Evolutionary conservation across 2,888 invertebrate species (phyloP), one percentile per base, ranked within the genome.

Genomic region (Synergus itoensis): DNA sequence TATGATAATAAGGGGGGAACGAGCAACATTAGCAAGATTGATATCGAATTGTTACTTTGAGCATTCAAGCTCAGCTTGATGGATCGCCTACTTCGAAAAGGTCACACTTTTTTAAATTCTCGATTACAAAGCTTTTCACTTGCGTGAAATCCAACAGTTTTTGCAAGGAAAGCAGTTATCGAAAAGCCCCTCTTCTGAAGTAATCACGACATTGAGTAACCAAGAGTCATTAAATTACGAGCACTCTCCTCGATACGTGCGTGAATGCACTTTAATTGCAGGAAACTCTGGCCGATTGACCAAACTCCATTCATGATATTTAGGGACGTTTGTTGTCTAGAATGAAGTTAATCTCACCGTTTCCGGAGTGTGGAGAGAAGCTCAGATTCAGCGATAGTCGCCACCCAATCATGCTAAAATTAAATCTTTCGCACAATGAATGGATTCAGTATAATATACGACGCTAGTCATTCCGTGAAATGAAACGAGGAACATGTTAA

Each of bases 1-100:
- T 88, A 86, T 88, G 87, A 86, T 88, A 87, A 88, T 86, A 80
- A 85, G 85, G 73, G 77, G 76, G 62, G 63, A 69, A 77, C 81
- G 69, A 65, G 67, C 75, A 80, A 79, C 84, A 87, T 88, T 88
- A 88, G 86, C 83, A 85, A 88, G 88, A 88, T 88, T 87, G 87
- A 88, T 88, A 88, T 86, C 83, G 84, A 84, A 86, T 85, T 86
- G 85, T 86, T 85, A 81, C 65, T 77, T 83, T 75, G 79, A 87
- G 83, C 80, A 81, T 77, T 79, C 73, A 77, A 3, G 62, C 28
- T 79, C 81, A 73, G 80, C 79, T 76, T 73, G 79, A 83, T 83
- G 78, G 86, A 88, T 84, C 77, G 77, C 67, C 73, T 78, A 57
- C 79, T 77, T 18, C 62, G 16, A 67, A 69, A 75, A 41, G 57